These are phyloP conservation scores for Amiota communis DNA, from an alignment of 2,888 invertebrate species.

Conservation along the genomic window DNA sequence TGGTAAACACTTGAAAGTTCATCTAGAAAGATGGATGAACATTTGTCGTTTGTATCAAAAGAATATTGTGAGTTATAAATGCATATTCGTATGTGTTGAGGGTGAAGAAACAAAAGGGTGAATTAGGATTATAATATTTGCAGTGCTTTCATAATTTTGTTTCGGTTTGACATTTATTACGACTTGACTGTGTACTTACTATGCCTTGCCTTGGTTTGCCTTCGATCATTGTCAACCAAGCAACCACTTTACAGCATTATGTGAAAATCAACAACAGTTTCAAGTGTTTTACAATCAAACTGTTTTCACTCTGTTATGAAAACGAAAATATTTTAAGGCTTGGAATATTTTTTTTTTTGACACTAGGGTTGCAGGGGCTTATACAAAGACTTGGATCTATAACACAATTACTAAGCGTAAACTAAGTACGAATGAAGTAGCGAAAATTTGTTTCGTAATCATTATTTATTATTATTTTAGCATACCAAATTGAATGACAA, in stretches of 20 bases:
- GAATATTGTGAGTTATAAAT: not conserved
- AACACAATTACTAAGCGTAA: constrained; percentile 11
- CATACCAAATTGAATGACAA: constrained; percentile 19
- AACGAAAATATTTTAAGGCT: constrained; percentile 12
- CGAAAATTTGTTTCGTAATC: not conserved
- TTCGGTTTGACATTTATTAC: constrained; percentile 57
- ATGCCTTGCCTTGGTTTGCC: constrained; percentile 28
- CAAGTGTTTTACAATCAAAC: constrained; percentile 63
- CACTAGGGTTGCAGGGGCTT: not conserved
- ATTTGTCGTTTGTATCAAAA: not conserved
- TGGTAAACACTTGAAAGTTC: constrained; percentile 34
- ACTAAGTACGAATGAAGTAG: not conserved
- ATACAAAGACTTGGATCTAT: not conserved
- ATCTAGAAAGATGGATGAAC: constrained; percentile 15
- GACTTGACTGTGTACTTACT: constrained; percentile 40
- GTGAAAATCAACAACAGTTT: constrained; percentile 59
- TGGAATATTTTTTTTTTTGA: constrained; percentile 44
- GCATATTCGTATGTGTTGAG: not conserved
- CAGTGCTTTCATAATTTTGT: constrained; percentile 51
- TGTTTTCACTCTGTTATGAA: constrained; percentile 61
- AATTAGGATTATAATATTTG: constrained; percentile 53
- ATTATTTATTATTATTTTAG: constrained; percentile 18
- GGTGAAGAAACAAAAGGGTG: constrained; percentile 51
- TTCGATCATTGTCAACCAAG: constrained; percentile 36
- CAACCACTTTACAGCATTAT: constrained; percentile 43